Conservation (phyloP, 1,140 invertebrate genomes). For the Capitella teleta region DNA sequence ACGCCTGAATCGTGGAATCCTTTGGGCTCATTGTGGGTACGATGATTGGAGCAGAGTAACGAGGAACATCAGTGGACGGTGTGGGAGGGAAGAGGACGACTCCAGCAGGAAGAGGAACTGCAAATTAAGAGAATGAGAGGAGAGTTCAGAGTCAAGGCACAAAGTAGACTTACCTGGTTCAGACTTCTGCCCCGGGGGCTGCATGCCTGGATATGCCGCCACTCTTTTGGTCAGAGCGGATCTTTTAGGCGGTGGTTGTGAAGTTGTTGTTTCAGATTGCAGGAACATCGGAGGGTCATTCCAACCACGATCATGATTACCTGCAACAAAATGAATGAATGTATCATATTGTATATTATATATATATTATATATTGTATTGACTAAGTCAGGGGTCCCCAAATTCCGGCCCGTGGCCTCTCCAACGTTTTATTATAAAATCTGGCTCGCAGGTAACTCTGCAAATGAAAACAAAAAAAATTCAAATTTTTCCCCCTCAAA, state of each 20-base stretch:
- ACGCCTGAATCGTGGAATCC: not conserved
- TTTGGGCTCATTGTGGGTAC: slow-evolving; percentile 10
- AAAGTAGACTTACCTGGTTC: not conserved
- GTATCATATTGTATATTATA: not conserved
- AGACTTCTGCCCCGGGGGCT: not conserved
- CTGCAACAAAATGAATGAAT: slow-evolving; percentile 13
- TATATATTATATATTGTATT: slow-evolving; percentile 1
- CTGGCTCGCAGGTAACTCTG: no score
- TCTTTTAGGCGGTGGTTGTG: not conserved
- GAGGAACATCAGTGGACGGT: slow-evolving; percentile 1
- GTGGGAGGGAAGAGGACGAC: slow-evolving; percentile 1
- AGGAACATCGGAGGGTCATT: slow-evolving; percentile 30
- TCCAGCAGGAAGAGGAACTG: not conserved
- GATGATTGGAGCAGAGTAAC: slow-evolving; percentile 9
- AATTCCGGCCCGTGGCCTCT: no score
- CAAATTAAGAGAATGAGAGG: not conserved
- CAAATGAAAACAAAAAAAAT: no score
- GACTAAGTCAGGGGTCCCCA: not conserved
- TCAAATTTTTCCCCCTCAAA: no score
- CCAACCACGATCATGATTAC: slow-evolving; percentile 28
- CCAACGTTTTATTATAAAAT: no score
- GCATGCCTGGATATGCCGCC: not conserved
- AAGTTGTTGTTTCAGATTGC: slow-evolving; percentile 7
- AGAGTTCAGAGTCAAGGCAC: not conserved
- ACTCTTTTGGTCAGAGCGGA: not conserved